These are phyloP conservation scores for Hypotaenidia philippensis DNA, from an alignment of 2,797 vertebrate genomes.

Conservation along the genomic window DNA sequence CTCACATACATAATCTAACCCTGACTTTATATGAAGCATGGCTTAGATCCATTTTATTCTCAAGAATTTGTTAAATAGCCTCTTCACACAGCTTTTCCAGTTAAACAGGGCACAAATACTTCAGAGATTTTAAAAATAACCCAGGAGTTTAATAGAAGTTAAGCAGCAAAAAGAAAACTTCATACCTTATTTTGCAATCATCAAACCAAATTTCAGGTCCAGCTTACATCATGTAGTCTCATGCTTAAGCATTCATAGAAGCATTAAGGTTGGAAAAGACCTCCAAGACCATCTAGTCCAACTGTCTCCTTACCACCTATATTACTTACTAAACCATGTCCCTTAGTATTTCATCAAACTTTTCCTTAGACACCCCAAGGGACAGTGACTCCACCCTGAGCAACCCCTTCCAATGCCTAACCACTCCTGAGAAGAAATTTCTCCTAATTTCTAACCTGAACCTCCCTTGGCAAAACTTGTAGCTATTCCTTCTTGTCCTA, in stretches of 20 bases:
- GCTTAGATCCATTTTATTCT: not conserved
- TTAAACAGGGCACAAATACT: not conserved
- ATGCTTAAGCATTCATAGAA: not conserved
- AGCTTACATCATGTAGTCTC: not conserved
- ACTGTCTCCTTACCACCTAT: too few species aligned
- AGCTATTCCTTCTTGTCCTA: too few species aligned
- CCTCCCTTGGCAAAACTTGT: too few species aligned
- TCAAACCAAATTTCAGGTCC: not conserved
- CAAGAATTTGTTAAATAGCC: not conserved
- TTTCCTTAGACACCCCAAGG: too few species aligned
- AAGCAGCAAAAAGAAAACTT: not conserved
- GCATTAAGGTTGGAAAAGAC: too few species aligned
- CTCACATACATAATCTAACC: not conserved
- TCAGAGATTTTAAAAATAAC: not conserved
- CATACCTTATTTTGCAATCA: not conserved
- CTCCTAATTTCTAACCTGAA: too few species aligned
- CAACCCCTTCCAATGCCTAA: too few species aligned
- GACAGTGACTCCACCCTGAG: too few species aligned
- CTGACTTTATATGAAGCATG: not conserved
- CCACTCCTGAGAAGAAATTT: too few species aligned
- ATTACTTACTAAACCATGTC: too few species aligned
- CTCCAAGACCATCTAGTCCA: too few species aligned
- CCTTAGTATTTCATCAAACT: too few species aligned
- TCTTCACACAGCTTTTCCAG: not conserved
- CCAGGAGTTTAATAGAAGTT: not conserved